Conservation (phyloP, 2,888 invertebrate genomes). For the Amphiduros pacificus region DNA sequence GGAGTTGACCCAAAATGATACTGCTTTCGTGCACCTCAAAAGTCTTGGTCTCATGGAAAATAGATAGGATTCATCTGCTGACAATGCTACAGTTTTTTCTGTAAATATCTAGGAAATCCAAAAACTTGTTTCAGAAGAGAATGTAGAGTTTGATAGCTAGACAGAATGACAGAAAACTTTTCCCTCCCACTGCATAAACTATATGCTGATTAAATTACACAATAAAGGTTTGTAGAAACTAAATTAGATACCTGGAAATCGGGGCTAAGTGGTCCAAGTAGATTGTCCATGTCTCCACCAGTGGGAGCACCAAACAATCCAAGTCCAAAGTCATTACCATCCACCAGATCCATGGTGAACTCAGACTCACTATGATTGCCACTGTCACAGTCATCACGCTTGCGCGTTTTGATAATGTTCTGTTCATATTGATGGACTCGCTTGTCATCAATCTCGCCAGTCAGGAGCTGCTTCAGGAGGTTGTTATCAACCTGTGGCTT, state of each 20-base stretch:
- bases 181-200: neutral
- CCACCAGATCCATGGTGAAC: slow-evolving; percentile 2
- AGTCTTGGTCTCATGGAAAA: too few relatives aligned
- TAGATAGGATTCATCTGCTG: too few relatives aligned
- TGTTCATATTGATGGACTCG: slow-evolving; percentile 21
- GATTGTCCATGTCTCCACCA: slow-evolving; percentile 4
- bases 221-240: neutral
- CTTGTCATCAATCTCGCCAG: slow-evolving; percentile 28
- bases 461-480: slow-evolving; percentile 31
- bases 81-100: too few relatives aligned
- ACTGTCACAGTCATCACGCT: neutral
- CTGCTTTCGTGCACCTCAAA: too few relatives aligned
- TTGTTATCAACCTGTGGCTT: neutral
- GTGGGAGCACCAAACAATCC: slow-evolving; percentile 3
- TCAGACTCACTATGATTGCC: neutral
- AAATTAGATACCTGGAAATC: slow-evolving; percentile 9
- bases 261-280: slow-evolving; percentile 7
- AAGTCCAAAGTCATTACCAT: neutral
- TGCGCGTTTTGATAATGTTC: slow-evolving; percentile 19
- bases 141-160: neutral
- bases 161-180: neutral
- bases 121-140: too few relatives aligned
- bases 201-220: neutral
- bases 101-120: too few relatives aligned
- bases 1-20: too few relatives aligned